A percentile compares a stretch with the other conserved stretches of the same genome.
These are phyloP conservation scores for Planococcus citri DNA, from an alignment of 1,140 invertebrate species.

Conservation along the genomic window DNA sequence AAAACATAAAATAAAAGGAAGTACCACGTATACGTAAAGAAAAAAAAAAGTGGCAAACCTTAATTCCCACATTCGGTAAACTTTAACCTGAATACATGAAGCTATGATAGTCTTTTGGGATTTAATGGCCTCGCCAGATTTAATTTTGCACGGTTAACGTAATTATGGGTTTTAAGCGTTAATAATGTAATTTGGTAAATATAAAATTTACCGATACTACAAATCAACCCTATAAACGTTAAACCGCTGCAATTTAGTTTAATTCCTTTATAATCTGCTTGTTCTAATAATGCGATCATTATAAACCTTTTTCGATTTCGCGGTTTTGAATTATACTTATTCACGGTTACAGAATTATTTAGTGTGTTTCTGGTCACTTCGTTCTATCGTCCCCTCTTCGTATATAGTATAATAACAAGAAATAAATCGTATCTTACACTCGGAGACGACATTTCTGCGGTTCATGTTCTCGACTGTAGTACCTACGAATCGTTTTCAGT, in stretches of 20 bases:
- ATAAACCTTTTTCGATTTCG: background rate
- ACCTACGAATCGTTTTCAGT: background rate
- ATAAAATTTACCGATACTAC: conserved; percentile 4
- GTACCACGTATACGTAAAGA: too few species aligned
- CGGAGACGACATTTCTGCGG: background rate
- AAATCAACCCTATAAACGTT: background rate
- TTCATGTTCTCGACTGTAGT: too few species aligned
- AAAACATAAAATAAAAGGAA: too few species aligned
- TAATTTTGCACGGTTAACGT: background rate
- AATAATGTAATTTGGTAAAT: background rate
- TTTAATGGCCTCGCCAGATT: background rate
- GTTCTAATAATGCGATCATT: background rate
- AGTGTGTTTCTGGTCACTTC: background rate
- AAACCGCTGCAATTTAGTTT: background rate
- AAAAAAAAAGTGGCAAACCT: too few species aligned
- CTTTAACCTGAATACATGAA: too few species aligned
- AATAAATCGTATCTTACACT: too few species aligned
- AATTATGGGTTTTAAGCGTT: conserved; percentile 5
- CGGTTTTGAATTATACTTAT: background rate
- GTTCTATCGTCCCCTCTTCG: background rate
- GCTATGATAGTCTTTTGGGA: too few species aligned
- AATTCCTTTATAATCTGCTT: background rate
- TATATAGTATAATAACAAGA: too few species aligned
- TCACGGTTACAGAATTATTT: background rate
- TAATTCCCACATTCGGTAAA: too few species aligned